Conservation (phyloP, 2,888 invertebrate genomes). For the Eledone cirrhosa region DNA sequence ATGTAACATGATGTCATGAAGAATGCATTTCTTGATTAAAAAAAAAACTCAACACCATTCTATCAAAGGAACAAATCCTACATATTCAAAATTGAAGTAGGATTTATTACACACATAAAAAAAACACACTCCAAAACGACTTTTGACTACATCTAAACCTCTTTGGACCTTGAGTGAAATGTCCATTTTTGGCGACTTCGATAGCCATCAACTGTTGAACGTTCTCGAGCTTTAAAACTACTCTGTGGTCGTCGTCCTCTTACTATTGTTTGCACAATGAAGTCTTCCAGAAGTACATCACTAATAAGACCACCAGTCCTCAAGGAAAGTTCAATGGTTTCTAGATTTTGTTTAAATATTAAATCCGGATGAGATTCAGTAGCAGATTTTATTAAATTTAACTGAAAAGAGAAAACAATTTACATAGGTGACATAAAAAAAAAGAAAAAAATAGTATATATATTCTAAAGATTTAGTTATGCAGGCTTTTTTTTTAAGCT, state of each 20-base stretch:
- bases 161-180: too few relatives aligned
- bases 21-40: too few relatives aligned
- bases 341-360: not conserved
- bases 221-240: constrained; percentile 15
- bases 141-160: too few relatives aligned
- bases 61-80: too few relatives aligned
- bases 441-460: not conserved
- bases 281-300: constrained; percentile 7
- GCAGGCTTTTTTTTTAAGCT: too few relatives aligned
- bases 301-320: constrained; percentile 8
- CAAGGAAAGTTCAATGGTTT: not conserved
- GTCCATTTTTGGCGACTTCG: not conserved
- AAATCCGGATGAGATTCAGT: not conserved
- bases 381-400: not conserved
- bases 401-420: not conserved
- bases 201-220: not conserved
- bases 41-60: too few relatives aligned
- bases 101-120: too few relatives aligned
- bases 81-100: too few relatives aligned
- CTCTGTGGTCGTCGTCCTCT: not conserved
- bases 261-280: not conserved
- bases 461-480: not conserved
- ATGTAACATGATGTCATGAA: too few relatives aligned
- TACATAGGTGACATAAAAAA: too few relatives aligned
- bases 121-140: too few relatives aligned